These are phyloP conservation scores for Lethenteron reissneri DNA, from an alignment of 2,113 vertebrate genomes.

Conservation along the genomic window DNA sequence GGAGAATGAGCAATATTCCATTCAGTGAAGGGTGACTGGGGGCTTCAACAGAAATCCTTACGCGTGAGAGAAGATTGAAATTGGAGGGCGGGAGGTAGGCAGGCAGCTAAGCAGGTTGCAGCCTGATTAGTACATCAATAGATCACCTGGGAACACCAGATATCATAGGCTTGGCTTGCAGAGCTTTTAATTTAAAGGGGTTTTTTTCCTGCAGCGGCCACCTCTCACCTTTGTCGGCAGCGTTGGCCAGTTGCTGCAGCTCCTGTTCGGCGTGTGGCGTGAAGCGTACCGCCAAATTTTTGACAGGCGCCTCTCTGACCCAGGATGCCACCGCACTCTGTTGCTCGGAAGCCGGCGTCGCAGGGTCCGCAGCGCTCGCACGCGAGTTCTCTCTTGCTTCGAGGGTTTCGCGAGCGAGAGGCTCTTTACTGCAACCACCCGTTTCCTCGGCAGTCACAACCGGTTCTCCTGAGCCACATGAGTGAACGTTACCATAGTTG, in stretches of 20 bases:
- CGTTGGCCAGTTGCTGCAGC: conserved; percentile 26
- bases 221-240: conserved; percentile 18
- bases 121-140: neutral
- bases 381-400: too few species aligned
- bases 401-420: too few species aligned
- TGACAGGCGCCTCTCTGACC: conserved; percentile 35
- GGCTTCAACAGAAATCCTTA: too few species aligned
- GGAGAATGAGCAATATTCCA: too few species aligned
- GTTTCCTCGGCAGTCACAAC: too few species aligned
- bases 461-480: too few species aligned
- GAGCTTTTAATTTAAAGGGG: conserved; percentile 7
- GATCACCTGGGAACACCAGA: conserved; percentile 13
- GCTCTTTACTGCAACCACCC: too few species aligned
- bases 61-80: neutral
- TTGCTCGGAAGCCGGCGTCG: too few species aligned
- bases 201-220: neutral
- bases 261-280: conserved; percentile 36
- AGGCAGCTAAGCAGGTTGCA: neutral
- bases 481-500: too few species aligned
- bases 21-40: too few species aligned
- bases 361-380: too few species aligned
- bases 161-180: neutral
- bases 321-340: conserved; percentile 29
- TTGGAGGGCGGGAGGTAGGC: neutral
- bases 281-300: conserved; percentile 37